Evolutionary conservation across 2,113 vertebrate species (phyloP).

Genomic region (Pangasianodon gigas): DNA sequence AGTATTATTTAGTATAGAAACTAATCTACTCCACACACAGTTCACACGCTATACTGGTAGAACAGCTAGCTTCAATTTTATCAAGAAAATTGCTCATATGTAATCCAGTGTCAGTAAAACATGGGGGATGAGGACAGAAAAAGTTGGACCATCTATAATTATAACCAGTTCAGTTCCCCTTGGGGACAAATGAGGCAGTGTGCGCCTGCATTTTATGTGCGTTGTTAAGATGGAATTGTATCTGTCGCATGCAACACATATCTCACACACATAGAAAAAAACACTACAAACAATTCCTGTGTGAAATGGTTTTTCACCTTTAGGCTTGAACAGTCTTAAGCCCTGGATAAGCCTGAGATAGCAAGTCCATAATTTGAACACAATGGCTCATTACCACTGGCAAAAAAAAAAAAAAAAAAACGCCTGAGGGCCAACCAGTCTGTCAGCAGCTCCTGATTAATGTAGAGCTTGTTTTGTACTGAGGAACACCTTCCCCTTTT

Average conservation of each 20-base stretch:
- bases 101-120: not conserved
- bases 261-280: not conserved
- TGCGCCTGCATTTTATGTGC: not conserved
- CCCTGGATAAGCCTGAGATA: not conserved
- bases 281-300: not conserved
- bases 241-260: not conserved
- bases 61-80: not conserved
- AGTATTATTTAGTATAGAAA: not conserved
- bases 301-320: not conserved
- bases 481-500: not conserved
- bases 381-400: not conserved
- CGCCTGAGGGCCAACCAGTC: not conserved
- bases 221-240: not conserved
- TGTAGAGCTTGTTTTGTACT: not conserved
- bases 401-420: not conserved
- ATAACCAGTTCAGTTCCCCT: not conserved
- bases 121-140: not conserved
- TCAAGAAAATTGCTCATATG: not conserved
- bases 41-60: not conserved
- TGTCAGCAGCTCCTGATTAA: not conserved
- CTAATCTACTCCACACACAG: not conserved
- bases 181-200: not conserved
- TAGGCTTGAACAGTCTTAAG: not conserved
- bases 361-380: not conserved
- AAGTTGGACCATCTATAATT: not conserved